Conservation (phyloP, 2,113 vertebrate species). For the Arothron firmamentum region DNA sequence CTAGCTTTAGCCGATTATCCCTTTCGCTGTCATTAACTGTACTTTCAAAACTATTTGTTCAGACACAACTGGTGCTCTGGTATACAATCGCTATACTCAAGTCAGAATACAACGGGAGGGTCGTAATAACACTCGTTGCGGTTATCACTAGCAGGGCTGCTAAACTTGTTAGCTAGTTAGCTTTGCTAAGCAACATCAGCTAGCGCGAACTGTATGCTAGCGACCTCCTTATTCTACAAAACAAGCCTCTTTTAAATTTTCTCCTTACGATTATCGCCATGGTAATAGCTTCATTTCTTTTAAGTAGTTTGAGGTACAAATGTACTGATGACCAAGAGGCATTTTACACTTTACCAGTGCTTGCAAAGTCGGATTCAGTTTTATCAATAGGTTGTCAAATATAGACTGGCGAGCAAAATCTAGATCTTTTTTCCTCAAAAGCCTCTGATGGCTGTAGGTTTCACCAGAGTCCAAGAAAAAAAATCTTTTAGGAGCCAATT, state of each 20-base stretch:
- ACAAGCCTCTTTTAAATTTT: neutral
- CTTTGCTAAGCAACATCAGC: constrained; percentile 7
- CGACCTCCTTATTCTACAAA: constrained; percentile 21
- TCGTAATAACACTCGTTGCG: too few species aligned
- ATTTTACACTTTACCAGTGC: neutral
- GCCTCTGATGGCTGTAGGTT: neutral
- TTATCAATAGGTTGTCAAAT: constrained; percentile 1
- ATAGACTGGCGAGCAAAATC: constrained; percentile 1
- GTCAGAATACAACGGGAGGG: too few species aligned
- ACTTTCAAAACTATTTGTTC: neutral
- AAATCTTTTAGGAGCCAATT: neutral
- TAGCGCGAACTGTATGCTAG: constrained; percentile 14
- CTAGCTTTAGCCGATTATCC: constrained; percentile 35
- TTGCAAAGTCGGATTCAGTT: neutral
- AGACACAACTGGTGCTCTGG: too few species aligned
- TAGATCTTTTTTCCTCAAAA: constrained; percentile 1
- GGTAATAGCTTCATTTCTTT: constrained; percentile 10
- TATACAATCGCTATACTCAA: too few species aligned
- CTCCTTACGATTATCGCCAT: constrained; percentile 21
- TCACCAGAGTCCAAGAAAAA: neutral
- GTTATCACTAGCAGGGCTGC: neutral
- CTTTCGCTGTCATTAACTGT: constrained; percentile 11
- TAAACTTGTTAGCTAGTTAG: neutral
- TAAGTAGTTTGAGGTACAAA: neutral
- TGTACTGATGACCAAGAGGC: neutral